A percentile compares a stretch with the other conserved stretches of the same genome.
phyloP scores from a whole-genome alignment of 2,888 invertebrate genomes.

The Stegana nigrithorax region DNA sequence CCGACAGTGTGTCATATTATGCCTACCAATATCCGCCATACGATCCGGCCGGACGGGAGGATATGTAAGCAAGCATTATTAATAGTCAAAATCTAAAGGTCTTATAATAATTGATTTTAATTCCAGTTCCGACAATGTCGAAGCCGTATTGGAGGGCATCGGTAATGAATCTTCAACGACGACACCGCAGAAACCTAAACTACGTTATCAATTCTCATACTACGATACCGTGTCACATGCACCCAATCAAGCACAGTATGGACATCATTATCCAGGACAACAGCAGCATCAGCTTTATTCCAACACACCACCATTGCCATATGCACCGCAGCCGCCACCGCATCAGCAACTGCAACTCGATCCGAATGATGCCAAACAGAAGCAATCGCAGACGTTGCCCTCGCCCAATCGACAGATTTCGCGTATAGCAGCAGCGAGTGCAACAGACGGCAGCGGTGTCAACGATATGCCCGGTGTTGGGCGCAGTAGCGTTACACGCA shows the following conservation, averaged over 20 bases:
- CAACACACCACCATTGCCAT: slow-evolving; percentile 53
- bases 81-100: not conserved
- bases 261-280: slow-evolving; percentile 25
- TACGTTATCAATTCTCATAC: slow-evolving; percentile 57
- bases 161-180: slow-evolving; percentile 42
- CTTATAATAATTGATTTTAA: slow-evolving; percentile 6
- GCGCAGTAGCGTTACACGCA: slow-evolving; percentile 17
- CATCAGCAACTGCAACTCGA: slow-evolving; percentile 59
- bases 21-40: slow-evolving; percentile 73
- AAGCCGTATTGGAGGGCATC: slow-evolving; percentile 66
- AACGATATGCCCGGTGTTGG: not conserved
- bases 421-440: slow-evolving; percentile 46
- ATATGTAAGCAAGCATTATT: slow-evolving; percentile 55
- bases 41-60: slow-evolving; percentile 71
- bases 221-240: slow-evolving; percentile 55
- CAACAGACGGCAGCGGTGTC: slow-evolving; percentile 28
- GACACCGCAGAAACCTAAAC: slow-evolving; percentile 45
- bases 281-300: slow-evolving; percentile 55
- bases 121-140: slow-evolving; percentile 69
- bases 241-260: slow-evolving; percentile 31
- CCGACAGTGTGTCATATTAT: slow-evolving; percentile 74
- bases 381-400: slow-evolving; percentile 62
- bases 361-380: slow-evolving; percentile 54
- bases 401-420: slow-evolving; percentile 64
- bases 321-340: slow-evolving; percentile 46